Evolutionary conservation across 2,113 vertebrate genomes (phyloP).

Genomic region (Nothobranchius furzeri): DNA sequence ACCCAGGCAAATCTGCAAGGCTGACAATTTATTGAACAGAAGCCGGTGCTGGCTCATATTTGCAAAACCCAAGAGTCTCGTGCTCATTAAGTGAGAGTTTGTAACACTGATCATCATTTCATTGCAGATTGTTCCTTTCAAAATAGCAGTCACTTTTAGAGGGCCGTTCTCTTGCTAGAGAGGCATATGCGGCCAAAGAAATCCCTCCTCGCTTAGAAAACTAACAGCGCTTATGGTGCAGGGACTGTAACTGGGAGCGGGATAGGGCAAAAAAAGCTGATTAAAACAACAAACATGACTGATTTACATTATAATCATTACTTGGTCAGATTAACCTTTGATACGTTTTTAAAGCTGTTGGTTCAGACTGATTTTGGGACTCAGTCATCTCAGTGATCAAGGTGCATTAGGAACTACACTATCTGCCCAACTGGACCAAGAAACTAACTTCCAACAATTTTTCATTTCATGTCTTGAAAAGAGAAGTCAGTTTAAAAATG

Average conservation of each 20-base stretch:
- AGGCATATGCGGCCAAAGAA: neutral
- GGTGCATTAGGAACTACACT: no score
- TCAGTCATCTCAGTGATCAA: no score
- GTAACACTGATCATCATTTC: constrained; percentile 11
- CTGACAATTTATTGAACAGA: neutral
- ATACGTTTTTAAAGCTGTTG: no score
- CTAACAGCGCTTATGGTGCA: neutral
- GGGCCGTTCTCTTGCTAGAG: neutral
- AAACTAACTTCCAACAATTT: no score
- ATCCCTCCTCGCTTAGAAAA: neutral
- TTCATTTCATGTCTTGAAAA: no score
- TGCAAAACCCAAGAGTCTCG: neutral
- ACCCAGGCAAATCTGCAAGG: constrained; percentile 4
- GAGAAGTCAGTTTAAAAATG: no score
- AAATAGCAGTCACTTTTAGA: neutral
- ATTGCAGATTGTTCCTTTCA: neutral
- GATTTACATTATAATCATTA: no score
- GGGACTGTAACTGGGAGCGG: neutral
- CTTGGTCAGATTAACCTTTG: no score
- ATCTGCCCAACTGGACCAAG: no score
- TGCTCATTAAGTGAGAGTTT: neutral
- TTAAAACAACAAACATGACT: no score
- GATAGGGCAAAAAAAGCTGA: no score
- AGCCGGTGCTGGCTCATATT: neutral
- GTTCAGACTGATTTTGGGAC: no score